Base-by-base conservation (phyloP, 2,888 invertebrate species). In the Salticus scenicus region DNA sequence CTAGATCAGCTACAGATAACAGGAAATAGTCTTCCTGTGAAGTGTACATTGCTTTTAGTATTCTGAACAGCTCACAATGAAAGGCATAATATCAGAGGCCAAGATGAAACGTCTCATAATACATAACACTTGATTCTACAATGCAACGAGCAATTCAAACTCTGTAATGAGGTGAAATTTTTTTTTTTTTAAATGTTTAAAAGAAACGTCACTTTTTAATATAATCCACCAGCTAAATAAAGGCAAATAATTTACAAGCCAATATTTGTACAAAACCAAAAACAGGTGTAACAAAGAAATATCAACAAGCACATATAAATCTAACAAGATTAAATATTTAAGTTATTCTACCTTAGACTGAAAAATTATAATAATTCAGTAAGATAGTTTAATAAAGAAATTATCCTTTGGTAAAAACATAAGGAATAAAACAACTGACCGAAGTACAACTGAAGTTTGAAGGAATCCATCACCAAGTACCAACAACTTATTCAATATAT, bases 301-400 rank as follows among this genome's bases (percentile, higher is more conserved):
- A 83, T 77, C 70, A 83, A 83, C 83, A 83, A 70, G 82, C 82
- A 82, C 82, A 83, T 83, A 77, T 63, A 57, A 83, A 31, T 83
- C 83, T 77, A 83, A 83, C 83, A 83, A 83, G 77, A 77, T 76
- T 77, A 83, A 83, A 83, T 83, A 83, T 71, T 75, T 47, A 83
- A 77, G 75, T 83, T 83, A 72, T 51, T 77, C 41, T 83, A 81
- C 67, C 30, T 47, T 82, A 27, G 4, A 57, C 57, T 24, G 57
- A 57, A 24, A 47, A 57, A 57, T 57, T 57, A 24, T 47, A 37
- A 37, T n/a, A 47, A 47, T 17, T 47, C 47, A 57, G 57, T 12
- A 8, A 57, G 57, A 24, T 47, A 47, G 47, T 57, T 37, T 8
- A 4, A n/a, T 37, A 33, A 37, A 69, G 31, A 75, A 57, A 74